Evolutionary conservation across 2,888 invertebrate species (phyloP).

Genomic region (Athalia circularis): DNA sequence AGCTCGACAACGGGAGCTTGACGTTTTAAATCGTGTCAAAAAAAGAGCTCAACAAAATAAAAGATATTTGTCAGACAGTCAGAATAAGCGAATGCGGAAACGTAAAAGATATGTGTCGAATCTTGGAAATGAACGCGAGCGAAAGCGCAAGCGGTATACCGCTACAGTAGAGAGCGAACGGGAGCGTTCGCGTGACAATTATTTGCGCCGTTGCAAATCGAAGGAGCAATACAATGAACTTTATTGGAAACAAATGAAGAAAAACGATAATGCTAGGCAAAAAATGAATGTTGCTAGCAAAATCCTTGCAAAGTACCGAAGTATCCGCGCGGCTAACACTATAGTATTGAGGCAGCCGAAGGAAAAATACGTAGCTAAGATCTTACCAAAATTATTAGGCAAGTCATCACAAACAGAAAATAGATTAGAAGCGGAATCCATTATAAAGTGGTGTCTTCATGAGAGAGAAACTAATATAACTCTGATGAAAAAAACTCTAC

Average conservation of each 20-base stretch:
- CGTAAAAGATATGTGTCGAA: too few species aligned
- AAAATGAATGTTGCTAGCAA: background rate
- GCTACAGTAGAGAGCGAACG: too few species aligned
- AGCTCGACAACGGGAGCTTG: background rate
- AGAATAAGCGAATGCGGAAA: too few species aligned
- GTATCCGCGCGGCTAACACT: background rate
- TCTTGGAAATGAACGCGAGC: background rate
- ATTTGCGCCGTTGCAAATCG: too few species aligned
- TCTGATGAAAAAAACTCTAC: background rate
- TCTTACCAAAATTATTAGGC: background rate
- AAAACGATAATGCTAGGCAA: background rate
- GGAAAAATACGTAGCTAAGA: background rate
- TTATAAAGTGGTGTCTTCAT: conserved; percentile 33
- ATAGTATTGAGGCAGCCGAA: background rate
- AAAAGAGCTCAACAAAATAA: background rate
- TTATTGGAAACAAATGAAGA: background rate
- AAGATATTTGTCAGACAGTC: background rate
- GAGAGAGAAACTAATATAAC: conserved; percentile 5
- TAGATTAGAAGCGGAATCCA: conserved; percentile 24
- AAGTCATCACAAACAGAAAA: background rate
- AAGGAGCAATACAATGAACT: too few species aligned
- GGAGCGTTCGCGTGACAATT: too few species aligned
- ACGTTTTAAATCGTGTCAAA: background rate
- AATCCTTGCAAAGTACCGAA: background rate
- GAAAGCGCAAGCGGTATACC: background rate